Conservation (phyloP, 2,113 vertebrate genomes). For the Heteronetta atricapilla region DNA sequence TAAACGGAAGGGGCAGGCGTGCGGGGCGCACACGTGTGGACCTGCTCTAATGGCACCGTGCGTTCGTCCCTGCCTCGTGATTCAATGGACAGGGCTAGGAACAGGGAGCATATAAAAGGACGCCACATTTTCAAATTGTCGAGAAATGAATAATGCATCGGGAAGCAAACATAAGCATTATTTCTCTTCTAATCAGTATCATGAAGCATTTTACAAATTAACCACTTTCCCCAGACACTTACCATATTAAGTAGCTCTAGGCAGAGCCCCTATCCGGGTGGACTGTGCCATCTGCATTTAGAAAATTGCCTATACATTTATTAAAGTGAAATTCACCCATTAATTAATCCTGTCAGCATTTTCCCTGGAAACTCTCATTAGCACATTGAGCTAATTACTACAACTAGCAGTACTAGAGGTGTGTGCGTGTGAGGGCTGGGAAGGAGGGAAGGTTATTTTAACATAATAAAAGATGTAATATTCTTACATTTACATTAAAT, state of each 20-base stretch:
- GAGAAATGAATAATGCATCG: slow-evolving; percentile 68
- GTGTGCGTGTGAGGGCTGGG: background rate
- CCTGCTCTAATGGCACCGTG: background rate
- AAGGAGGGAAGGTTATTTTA: background rate
- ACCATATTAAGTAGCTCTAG: slow-evolving; percentile 87
- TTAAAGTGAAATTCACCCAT: slow-evolving; percentile 95
- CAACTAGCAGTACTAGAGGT: slow-evolving; percentile 69
- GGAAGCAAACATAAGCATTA: slow-evolving; percentile 62
- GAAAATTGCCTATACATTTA: slow-evolving; percentile 94
- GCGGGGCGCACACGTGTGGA: background rate
- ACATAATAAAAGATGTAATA: background rate
- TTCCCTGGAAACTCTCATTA: slow-evolving; percentile 87
- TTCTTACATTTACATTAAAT: slow-evolving; percentile 33
- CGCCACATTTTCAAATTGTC: background rate
- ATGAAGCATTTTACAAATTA: slow-evolving; percentile 90
- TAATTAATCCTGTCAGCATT: slow-evolving; percentile 89
- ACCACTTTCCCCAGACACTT: slow-evolving; percentile 94
- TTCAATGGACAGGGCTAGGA: slow-evolving; percentile 17
- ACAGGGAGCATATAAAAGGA: background rate
- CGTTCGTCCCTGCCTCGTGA: background rate
- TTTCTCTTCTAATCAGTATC: slow-evolving; percentile 80
- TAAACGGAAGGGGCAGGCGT: background rate
- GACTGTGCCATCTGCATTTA: slow-evolving; percentile 92
- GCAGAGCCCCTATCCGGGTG: slow-evolving; percentile 84
- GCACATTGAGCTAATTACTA: slow-evolving; percentile 88